Conservation (phyloP, 2,888 invertebrate genomes). For the Trypoxylon attenuatum region DNA sequence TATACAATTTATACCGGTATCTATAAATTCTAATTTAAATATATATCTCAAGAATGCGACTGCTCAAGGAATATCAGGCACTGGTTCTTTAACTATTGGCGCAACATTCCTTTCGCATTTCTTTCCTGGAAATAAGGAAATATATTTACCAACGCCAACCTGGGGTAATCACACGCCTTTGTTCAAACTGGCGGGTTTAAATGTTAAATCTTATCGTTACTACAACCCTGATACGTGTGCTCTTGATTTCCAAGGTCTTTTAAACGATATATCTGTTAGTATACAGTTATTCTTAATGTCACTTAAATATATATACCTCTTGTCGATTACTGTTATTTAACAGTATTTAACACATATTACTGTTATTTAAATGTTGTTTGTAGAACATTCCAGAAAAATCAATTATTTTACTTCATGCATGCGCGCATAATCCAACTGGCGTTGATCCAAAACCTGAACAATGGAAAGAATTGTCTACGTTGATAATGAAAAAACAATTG, state of each 20-base stretch:
- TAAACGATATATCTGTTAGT: slow-evolving; percentile 91
- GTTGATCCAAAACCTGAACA: slow-evolving; percentile 92
- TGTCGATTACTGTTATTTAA: no score
- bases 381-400: slow-evolving; percentile 95
- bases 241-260: slow-evolving; percentile 91
- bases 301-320: no score
- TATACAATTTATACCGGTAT: neutral
- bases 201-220: slow-evolving; percentile 93
- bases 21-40: slow-evolving; percentile 2
- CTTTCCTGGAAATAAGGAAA: slow-evolving; percentile 86
- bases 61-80: slow-evolving; percentile 94
- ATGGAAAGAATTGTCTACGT: slow-evolving; percentile 90
- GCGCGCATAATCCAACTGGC: slow-evolving; percentile 99
- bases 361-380: slow-evolving; percentile 7
- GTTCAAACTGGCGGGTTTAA: slow-evolving; percentile 90
- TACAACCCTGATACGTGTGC: slow-evolving; percentile 95
- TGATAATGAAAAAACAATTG: slow-evolving; percentile 87
- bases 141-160: slow-evolving; percentile 93
- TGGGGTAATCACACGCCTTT: slow-evolving; percentile 99
- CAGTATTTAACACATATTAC: no score
- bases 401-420: slow-evolving; percentile 94
- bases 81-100: slow-evolving; percentile 96
- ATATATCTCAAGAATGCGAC: slow-evolving; percentile 83
- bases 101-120: slow-evolving; percentile 90
- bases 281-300: neutral